Conservation (phyloP, 2,888 invertebrate species). For the Ernsta delagoae region DNA sequence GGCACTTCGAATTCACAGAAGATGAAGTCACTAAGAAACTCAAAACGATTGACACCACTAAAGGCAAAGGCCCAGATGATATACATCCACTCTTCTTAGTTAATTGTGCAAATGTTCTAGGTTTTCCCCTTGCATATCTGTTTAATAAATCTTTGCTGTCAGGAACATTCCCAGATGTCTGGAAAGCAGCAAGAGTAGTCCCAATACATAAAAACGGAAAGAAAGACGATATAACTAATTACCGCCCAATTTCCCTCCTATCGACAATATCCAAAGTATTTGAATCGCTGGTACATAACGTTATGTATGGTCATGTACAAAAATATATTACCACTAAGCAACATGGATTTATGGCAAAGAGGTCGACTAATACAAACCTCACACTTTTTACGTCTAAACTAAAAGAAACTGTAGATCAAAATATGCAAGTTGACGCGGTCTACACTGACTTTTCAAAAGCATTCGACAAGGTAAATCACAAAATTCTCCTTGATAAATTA, state of each 20-base stretch:
- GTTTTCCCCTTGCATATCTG: background rate
- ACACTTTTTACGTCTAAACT: background rate
- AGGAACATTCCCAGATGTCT: background rate
- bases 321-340: background rate
- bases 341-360: background rate
- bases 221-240: background rate
- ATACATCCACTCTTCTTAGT: background rate
- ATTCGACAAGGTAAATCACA: background rate
- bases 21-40: slow-evolving; percentile 3
- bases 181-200: background rate
- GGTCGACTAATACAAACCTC: background rate
- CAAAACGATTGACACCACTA: background rate
- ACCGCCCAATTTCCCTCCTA: background rate
- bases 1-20: background rate
- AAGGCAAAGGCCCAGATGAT: background rate
- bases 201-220: background rate
- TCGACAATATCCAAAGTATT: background rate
- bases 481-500: background rate
- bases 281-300: background rate
- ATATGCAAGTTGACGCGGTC: background rate
- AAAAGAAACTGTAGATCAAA: background rate
- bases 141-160: background rate
- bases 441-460: slow-evolving; percentile 4
- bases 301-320: background rate
- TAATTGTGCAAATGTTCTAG: background rate